These are phyloP conservation scores for Tribolium madens DNA, from an alignment of 1,140 invertebrate genomes.

Conservation along the genomic window DNA sequence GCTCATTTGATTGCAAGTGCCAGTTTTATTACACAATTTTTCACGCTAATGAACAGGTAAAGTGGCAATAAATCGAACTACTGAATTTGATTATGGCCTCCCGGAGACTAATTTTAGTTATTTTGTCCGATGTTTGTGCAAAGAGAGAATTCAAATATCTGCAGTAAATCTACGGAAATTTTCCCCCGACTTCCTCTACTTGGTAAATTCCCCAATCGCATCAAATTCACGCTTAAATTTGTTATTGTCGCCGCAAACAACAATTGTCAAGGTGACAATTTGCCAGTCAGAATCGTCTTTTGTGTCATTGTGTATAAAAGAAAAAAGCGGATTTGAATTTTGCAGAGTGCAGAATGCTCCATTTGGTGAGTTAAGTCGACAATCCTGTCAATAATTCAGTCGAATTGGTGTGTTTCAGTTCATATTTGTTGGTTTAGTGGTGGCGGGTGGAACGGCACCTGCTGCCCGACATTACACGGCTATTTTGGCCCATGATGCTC, in stretches of 20 bases:
- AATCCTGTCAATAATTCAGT: not conserved
- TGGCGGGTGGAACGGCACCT: not conserved
- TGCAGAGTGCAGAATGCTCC: not conserved
- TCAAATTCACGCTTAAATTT: constrained; percentile 12
- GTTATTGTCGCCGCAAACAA: not conserved
- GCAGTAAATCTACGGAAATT: too few relatives aligned
- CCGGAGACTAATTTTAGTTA: not conserved
- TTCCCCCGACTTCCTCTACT: not conserved
- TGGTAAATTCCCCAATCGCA: not conserved
- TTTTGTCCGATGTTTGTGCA: too few relatives aligned
- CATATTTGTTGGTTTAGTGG: not conserved
- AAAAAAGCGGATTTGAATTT: not conserved
- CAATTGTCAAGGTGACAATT: constrained; percentile 9
- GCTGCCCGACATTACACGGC: constrained; percentile 1
- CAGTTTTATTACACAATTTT: not conserved
- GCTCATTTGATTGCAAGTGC: not conserved
- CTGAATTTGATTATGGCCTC: too few relatives aligned
- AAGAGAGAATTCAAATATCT: too few relatives aligned
- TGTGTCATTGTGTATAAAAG: not conserved
- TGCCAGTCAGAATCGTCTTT: not conserved
- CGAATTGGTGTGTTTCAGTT: constrained; percentile 15
- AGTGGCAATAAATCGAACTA: not conserved
- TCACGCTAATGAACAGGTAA: not conserved
- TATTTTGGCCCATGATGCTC: not conserved
- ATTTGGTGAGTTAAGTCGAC: constrained; percentile 1